A percentile compares a stretch with the other conserved stretches of the same genome.
phyloP scores from a whole-genome alignment of 30 jellyfish, hydroid and myxozoan genomes.

The Turritopsis rubra region DNA sequence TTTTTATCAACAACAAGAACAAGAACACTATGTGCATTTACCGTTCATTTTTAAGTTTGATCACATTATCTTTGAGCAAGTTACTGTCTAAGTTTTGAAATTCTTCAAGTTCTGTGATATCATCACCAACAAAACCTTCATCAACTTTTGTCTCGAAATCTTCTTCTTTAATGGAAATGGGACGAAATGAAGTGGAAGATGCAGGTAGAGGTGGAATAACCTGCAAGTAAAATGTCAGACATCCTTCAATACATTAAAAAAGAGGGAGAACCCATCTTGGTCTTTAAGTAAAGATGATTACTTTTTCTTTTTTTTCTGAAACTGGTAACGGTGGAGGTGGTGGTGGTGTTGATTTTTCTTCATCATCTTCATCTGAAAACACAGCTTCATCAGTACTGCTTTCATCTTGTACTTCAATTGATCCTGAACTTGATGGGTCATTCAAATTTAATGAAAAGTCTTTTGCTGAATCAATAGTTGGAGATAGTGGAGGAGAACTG shows the following conservation, averaged over 20 bases:
- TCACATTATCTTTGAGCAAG: constrained; percentile 66
- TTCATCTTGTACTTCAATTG: constrained; percentile 39
- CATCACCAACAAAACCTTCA: constrained; percentile 60
- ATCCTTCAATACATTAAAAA: neutral
- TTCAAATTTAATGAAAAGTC: constrained; percentile 21
- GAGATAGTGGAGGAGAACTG: constrained; percentile 53
- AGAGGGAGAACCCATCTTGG: too few species aligned
- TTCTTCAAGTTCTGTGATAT: constrained; percentile 81
- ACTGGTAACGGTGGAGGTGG: constrained; percentile 61
- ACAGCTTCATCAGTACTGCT: constrained; percentile 80
- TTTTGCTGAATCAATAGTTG: constrained; percentile 56
- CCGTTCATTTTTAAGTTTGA: constrained; percentile 74
- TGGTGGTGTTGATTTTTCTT: constrained; percentile 35
- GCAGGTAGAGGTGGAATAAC: constrained; percentile 1
- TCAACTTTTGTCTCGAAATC: constrained; percentile 36
- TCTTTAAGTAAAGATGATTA: too few species aligned
- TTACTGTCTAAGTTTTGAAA: constrained; percentile 77
- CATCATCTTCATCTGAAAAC: constrained; percentile 86
- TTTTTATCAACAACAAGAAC: neutral
- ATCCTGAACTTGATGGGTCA: constrained; percentile 25
- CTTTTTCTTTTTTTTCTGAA: constrained; percentile 31
- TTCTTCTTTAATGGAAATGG: constrained; percentile 46
- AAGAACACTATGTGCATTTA: neutral
- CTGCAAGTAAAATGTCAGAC: neutral
- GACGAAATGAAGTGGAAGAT: constrained; percentile 31